Evolutionary conservation across 2,888 invertebrate genomes (phyloP), one percentile per base, ranked within the genome.

Genomic region (Rhagonycha lutea): DNA sequence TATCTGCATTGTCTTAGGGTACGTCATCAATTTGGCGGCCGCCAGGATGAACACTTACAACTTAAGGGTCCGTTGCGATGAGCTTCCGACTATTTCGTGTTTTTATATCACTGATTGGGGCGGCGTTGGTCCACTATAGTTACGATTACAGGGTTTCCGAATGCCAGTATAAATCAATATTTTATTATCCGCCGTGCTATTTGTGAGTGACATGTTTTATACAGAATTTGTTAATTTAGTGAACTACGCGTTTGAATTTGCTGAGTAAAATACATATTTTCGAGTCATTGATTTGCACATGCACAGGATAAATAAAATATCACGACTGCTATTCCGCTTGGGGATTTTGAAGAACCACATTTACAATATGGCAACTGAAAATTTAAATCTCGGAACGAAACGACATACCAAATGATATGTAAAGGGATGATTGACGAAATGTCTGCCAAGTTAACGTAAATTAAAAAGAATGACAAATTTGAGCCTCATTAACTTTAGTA

Each of bases 261-360:
- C 84, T 81, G 82, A 69, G 65, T 68, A 61, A 75, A 83, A 81
- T 81, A 82, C 83, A 82, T 82, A 84, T 85, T 85, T 84, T 84
- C 85, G 86, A 84, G 84, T 85, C 85, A 86, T 85, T 86, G 85
- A 83, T 85, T 85, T 81, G 83, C 84, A 82, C 84, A 84, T 83
- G 83, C 82, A 83, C 85, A 84, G 85, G 85, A 86, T 85, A 84
- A 86, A 86, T 86, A 86, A 86, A 86, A 86, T 85, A 84, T 85
- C 82, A 86, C 83, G 84, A 83, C 83, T 82, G 82, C 81, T 83
- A 84, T 86, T 84, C 82, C 82, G 83, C 81, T 84, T 86, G 85
- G 85, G 85, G 77, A 74, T 85, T 85, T 84, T 83, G 84, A 83
- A 85, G 83, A 84, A 86, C 83, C 83, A 83, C 82, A 82, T 81